These are phyloP conservation scores for Hemitrygon akajei DNA, from an alignment of 2,797 vertebrate genomes.

Conservation along the genomic window DNA sequence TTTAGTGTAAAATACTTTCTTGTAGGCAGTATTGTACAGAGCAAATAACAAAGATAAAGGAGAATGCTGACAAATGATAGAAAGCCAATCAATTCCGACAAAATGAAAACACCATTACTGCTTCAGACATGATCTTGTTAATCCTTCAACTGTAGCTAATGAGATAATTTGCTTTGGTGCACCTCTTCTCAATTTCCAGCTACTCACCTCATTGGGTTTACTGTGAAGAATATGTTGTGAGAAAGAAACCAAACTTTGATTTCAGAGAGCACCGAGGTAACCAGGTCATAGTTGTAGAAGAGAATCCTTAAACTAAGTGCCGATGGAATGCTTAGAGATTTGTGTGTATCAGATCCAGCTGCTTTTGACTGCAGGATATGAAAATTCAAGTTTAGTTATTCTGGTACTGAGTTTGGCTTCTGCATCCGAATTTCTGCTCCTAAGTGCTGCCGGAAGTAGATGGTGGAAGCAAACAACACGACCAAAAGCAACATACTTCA, in stretches of 20 bases:
- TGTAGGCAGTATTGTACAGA: neutral
- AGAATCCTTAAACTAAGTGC: neutral
- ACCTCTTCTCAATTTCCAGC: neutral
- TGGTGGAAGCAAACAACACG: no score
- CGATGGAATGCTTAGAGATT: neutral
- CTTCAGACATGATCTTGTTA: neutral
- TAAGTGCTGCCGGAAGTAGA: neutral
- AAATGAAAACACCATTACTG: neutral
- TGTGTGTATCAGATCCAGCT: neutral
- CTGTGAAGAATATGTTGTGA: neutral
- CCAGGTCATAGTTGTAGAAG: neutral
- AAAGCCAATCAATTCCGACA: neutral
- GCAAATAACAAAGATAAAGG: neutral
- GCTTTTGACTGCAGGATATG: neutral
- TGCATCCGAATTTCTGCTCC: neutral
- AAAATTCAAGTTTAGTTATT: neutral
- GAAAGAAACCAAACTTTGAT: neutral
- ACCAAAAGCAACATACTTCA: no score
- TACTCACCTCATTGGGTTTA: neutral
- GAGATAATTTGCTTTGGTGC: neutral
- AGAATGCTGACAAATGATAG: neutral
- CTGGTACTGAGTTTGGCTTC: neutral
- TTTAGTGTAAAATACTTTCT: no score
- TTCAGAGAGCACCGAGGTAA: neutral
- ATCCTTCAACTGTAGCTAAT: slow-evolving; percentile 9